Evolutionary conservation across 2,797 vertebrate species (phyloP).

Genomic region (Scarus forsteni): DNA sequence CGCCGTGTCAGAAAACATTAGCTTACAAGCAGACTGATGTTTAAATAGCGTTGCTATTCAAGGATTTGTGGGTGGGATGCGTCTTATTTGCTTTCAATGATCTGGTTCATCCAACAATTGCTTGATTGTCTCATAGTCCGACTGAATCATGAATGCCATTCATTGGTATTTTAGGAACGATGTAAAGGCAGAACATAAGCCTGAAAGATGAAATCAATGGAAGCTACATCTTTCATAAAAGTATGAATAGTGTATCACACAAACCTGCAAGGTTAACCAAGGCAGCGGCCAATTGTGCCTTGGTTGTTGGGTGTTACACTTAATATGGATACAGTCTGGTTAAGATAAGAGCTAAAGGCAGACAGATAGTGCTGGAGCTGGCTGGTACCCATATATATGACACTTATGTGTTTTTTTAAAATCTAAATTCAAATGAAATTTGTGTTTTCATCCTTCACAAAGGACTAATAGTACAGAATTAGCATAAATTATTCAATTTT

Average conservation of each 20-base stretch:
- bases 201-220: constrained; percentile 55
- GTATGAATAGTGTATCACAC: constrained; percentile 41
- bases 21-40: constrained; percentile 68
- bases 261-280: constrained; percentile 43
- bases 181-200: constrained; percentile 55
- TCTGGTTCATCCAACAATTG: constrained; percentile 70
- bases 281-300: constrained; percentile 3
- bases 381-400: not conserved
- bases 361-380: too few species aligned
- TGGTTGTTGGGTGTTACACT: not conserved
- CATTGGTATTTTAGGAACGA: constrained; percentile 79
- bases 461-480: not conserved
- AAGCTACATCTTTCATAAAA: constrained; percentile 48
- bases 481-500: not conserved
- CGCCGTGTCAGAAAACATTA: constrained; percentile 78
- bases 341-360: not conserved
- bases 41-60: constrained; percentile 74
- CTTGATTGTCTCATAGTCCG: constrained; percentile 69
- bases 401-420: not conserved
- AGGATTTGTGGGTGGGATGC: constrained; percentile 72
- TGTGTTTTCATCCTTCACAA: not conserved
- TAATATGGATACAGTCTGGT: not conserved
- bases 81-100: constrained; percentile 62
- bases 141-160: constrained; percentile 58
- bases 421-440: not conserved